phyloP scores from a whole-genome alignment of 1,140 invertebrate genomes.

The Fopius arisanus region DNA sequence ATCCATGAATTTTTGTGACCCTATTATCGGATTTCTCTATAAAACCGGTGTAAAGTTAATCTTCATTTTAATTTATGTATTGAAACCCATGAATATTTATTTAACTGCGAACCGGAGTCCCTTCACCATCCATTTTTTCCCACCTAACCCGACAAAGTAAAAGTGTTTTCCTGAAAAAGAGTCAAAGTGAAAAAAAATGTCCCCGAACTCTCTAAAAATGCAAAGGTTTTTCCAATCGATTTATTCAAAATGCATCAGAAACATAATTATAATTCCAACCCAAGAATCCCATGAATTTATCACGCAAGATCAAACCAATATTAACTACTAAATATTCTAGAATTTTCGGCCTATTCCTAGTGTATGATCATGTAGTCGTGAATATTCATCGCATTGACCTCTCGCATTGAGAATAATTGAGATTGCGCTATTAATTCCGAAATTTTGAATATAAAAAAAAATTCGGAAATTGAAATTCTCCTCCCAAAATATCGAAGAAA shows the following conservation, averaged over 20 bases:
- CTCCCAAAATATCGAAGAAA: no score
- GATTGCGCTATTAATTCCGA: no score
- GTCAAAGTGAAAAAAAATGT: not conserved
- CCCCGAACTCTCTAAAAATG: not conserved
- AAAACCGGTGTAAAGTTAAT: conserved; percentile 9
- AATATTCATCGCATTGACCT: no score
- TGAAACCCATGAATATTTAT: conserved; percentile 11
- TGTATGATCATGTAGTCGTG: no score
- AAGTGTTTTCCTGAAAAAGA: not conserved
- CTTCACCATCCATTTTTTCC: not conserved
- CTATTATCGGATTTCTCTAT: not conserved
- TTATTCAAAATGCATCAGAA: not conserved
- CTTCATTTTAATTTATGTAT: conserved; percentile 15
- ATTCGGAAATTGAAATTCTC: no score
- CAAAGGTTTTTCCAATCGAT: not conserved
- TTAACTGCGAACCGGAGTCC: not conserved
- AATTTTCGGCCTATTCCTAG: no score
- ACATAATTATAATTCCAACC: not conserved
- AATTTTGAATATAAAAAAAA: no score
- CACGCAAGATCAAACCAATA: no score
- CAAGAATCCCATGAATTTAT: no score
- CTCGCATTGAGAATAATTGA: no score
- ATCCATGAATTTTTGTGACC: not conserved
- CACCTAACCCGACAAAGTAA: not conserved
- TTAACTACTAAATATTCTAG: no score